Base-by-base conservation (phyloP, 2,888 invertebrate genomes). In the Brachycybe producta region DNA sequence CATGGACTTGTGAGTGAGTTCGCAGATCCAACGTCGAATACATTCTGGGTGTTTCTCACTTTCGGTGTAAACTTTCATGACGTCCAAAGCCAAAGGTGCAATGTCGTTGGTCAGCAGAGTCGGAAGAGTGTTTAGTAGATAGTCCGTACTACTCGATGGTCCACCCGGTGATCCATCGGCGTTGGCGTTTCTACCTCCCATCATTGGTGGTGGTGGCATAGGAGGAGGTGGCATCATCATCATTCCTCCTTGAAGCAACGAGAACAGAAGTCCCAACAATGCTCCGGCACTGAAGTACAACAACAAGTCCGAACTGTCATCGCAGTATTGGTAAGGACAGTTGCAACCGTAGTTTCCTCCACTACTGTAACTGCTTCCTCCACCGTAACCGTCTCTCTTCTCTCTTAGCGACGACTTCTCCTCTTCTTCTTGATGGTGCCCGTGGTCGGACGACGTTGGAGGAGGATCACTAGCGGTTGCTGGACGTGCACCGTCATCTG, bases 251-350 rank as follows among this genome's bases (percentile, higher is more conserved):
- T 21, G 35, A 4, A 50, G 36, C 43, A 50, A 5, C 15, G 50
- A 46, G n/a, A 50, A 50, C 8, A 50, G 26, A 7, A 50, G 26
- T 4, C 50, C 50, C 17, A 50, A 27, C 11, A 50, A 44, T 3
- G 50, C 43, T 11, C 50, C 50, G 8, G 41, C 50, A 19, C 50
- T 26, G 23, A 50, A 50, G 36, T 46, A 46, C 26, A 50, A 36
- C 15, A 50, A 19, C 26, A 19, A 28, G 26, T 50, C 41, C 2
- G 23, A 24, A 13, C 34, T 45, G 35, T 44, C 36, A 27, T 50
- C 50, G 23, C 50, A 50, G 11, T 21, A 41, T n/a, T 43, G 42
- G 26, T 50, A 44, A 13, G 50, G 50, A 42, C 50, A 50, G 4
- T 32, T 27, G 19, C 50, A 50, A 19, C 50, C 50, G 36, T 50